Base-by-base conservation (phyloP, 2,797 vertebrate species). In the Cyprinella venusta region DNA sequence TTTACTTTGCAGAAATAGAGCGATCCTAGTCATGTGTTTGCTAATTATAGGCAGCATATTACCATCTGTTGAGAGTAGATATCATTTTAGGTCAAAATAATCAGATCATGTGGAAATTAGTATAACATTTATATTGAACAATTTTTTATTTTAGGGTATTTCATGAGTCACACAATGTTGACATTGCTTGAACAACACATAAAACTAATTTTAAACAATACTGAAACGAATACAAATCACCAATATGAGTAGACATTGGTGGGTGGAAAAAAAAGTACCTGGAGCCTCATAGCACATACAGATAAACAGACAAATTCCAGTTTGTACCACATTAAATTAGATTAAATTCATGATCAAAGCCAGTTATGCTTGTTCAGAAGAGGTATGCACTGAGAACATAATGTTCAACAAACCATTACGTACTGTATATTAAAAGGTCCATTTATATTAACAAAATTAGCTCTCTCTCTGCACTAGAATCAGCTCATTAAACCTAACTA, bases 31-130 rank as follows among this genome's bases (percentile, higher is more conserved):
- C 93, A 94, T 94, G 94, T 91, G 92, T 90, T 92, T 91, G 90
- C 91, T 95, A 95, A 95, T 94, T 94, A 93, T 93, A 90, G 92
- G 90, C 91, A 94, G 92, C 89, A 90, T 90, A 91, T 92, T 91
- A 92, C 94, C 94, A 95, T 95, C 94, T 95, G 94, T 91, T 93
- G 92, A 90, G 89, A 92, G 87, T 78, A 91, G 91, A 95, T 92
- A 94, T 90, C 45, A 94, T 94, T 92, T 90, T 91, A 86, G 89
- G 90, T 91, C 90, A 88, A 90, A 92, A 90, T 90, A 90, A 92
- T 92, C 91, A 91, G 89, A 94, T 91, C 92, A 88, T 90, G 86
- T 85, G 80, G 86, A 91, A 90, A 90, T 92, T 88, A 89, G 87
- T 81, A 87, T 90, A 90, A 92, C 86, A 86, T 88, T 89, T 92